Evolutionary conservation across 1,140 invertebrate species (phyloP).

Genomic region (Lepidurus couesii): DNA sequence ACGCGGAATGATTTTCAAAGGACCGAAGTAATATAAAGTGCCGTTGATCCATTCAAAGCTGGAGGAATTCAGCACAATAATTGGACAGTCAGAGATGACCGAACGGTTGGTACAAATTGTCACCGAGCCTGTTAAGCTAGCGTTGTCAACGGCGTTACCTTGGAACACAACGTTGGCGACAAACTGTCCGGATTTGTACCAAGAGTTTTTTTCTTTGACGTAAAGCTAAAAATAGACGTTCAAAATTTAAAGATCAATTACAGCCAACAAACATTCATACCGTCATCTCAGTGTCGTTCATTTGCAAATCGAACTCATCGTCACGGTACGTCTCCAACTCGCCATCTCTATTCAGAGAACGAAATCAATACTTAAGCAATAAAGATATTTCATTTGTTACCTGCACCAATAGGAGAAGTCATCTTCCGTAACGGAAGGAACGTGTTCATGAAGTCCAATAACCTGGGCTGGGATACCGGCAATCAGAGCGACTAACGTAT

Average conservation of each 20-base stretch:
- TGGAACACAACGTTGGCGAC: constrained; percentile 34
- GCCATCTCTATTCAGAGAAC: neutral
- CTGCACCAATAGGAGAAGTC: constrained; percentile 32
- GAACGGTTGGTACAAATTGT: constrained; percentile 33
- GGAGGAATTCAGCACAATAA: constrained; percentile 22
- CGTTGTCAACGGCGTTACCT: constrained; percentile 6
- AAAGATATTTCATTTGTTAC: neutral
- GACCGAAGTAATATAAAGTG: constrained; percentile 4
- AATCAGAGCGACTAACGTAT: constrained; percentile 23
- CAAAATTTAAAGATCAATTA: neutral
- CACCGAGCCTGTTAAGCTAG: constrained; percentile 34
- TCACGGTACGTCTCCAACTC: constrained; percentile 20
- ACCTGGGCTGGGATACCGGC: constrained; percentile 15
- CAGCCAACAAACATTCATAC: neutral
- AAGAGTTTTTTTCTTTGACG: constrained; percentile 28
- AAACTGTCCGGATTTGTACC: constrained; percentile 33
- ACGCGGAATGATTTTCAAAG: constrained; percentile 18
- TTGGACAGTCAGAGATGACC: constrained; percentile 26
- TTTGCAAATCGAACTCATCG: constrained; percentile 22
- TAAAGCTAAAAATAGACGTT: constrained; percentile 19
- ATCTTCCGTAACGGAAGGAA: neutral
- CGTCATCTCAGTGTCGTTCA: constrained; percentile 24
- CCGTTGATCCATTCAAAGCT: constrained; percentile 30
- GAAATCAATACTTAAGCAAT: neutral
- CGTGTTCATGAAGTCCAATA: constrained; percentile 29